Percentiles rank a stretch among this genome's conserved stretches.
These are phyloP conservation scores for Eumacrocentrus americanus DNA, from an alignment of 2,888 invertebrate genomes.

Conservation along the genomic window DNA sequence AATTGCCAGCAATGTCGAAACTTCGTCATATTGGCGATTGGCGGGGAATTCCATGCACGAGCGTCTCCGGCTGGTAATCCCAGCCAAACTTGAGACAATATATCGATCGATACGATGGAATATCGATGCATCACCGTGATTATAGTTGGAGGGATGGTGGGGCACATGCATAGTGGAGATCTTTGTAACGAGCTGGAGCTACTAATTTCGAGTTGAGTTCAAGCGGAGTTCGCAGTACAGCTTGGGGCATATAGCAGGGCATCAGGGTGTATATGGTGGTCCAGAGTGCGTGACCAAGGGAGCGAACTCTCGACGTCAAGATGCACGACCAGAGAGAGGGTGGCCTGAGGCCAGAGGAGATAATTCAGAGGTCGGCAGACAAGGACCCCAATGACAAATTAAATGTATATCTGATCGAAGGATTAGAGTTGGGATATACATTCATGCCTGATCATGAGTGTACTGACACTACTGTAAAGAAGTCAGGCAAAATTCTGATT, in stretches of 20 bases:
- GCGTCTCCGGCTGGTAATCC: slow-evolving; percentile 32
- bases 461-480: neutral
- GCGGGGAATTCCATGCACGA: slow-evolving; percentile 30
- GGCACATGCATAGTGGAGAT: slow-evolving; percentile 21
- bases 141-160: neutral
- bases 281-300: slow-evolving; percentile 21
- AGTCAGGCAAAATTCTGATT: too few species aligned
- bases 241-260: slow-evolving; percentile 27
- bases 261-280: too few species aligned
- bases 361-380: slow-evolving; percentile 23
- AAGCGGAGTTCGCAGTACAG: slow-evolving; percentile 35
- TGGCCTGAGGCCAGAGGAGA: slow-evolving; percentile 23
- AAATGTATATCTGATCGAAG: slow-evolving; percentile 37
- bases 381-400: slow-evolving; percentile 33
- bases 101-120: slow-evolving; percentile 34
- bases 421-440: slow-evolving; percentile 17
- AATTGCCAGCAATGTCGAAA: slow-evolving; percentile 25
- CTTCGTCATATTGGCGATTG: slow-evolving; percentile 35
- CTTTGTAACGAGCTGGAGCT: slow-evolving; percentile 38
- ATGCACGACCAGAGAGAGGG: slow-evolving; percentile 22
- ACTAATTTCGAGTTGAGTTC: slow-evolving; percentile 38
- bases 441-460: neutral
- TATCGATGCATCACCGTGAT: slow-evolving; percentile 31
- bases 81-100: slow-evolving; percentile 35
- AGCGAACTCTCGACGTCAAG: slow-evolving; percentile 24